phyloP scores from a whole-genome alignment of 1,140 invertebrate genomes.

The Diorhabda elongata region DNA sequence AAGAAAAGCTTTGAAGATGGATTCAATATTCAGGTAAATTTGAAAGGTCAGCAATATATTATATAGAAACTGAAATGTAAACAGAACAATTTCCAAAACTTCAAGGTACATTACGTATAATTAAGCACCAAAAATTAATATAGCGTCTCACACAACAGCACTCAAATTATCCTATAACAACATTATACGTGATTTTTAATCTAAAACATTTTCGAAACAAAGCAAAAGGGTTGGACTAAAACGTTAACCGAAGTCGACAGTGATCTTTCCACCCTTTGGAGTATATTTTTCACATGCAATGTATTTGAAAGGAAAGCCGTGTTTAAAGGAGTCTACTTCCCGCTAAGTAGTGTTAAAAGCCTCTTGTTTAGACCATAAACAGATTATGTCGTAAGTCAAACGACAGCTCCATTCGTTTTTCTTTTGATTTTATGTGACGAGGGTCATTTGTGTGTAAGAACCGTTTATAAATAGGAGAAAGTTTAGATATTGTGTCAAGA shows the following conservation, averaged over 20 bases:
- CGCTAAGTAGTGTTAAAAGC: conserved; percentile 2
- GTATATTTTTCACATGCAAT: conserved; percentile 2
- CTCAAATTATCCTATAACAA: not conserved
- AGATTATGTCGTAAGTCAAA: conserved; percentile 1
- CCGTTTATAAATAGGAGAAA: too few relatives aligned
- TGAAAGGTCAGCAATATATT: too few relatives aligned
- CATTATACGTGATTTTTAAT: not conserved
- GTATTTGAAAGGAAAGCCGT: conserved; percentile 2
- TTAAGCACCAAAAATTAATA: too few relatives aligned
- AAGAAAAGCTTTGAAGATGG: too few relatives aligned
- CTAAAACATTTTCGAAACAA: not conserved
- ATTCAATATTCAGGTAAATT: too few relatives aligned
- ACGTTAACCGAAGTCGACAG: not conserved
- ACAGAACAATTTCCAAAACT: too few relatives aligned
- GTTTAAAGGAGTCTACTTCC: not conserved
- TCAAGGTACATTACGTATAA: too few relatives aligned
- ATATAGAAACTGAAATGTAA: too few relatives aligned
- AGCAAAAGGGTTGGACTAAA: not conserved
- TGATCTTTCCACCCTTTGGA: conserved; percentile 1
- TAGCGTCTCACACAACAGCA: not conserved
- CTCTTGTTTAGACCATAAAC: conserved; percentile 2
- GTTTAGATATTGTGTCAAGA: too few relatives aligned
- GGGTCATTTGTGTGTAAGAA: too few relatives aligned
- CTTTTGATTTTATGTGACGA: not conserved
- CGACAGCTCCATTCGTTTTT: not conserved